Conservation (phyloP, 1,140 invertebrate genomes). For the Homarus americanus region DNA sequence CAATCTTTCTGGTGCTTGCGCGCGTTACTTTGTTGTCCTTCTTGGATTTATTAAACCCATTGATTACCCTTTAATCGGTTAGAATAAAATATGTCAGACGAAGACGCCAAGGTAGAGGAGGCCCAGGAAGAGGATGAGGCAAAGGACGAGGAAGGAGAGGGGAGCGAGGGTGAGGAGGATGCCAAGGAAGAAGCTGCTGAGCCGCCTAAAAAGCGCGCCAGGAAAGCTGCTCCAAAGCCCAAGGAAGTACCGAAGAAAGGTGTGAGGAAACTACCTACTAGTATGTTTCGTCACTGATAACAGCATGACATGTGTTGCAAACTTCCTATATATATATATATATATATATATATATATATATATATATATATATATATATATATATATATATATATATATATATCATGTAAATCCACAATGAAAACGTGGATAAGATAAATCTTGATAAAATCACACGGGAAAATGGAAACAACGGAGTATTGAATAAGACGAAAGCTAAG, state of each 20-base stretch:
- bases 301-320: no score
- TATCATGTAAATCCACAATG: no score
- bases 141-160: background rate
- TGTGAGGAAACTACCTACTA: background rate
- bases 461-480: no score
- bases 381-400: no score
- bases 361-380: no score
- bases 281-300: background rate
- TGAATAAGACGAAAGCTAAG: no score
- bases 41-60: background rate
- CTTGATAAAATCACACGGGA: no score
- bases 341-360: no score
- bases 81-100: conserved; percentile 14
- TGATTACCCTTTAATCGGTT: no score
- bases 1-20: background rate
- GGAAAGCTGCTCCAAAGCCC: conserved; percentile 10
- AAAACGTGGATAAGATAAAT: no score
- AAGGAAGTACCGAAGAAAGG: conserved; percentile 6
- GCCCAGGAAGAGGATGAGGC: background rate
- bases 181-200: background rate
- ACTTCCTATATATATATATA: no score
- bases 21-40: background rate
- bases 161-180: conserved; percentile 6
- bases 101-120: conserved; percentile 14
- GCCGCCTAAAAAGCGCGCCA: conserved; percentile 9